These are phyloP conservation scores for Caenorhabditis sulstoni DNA, from an alignment of 2,888 invertebrate species.

Conservation along the genomic window DNA sequence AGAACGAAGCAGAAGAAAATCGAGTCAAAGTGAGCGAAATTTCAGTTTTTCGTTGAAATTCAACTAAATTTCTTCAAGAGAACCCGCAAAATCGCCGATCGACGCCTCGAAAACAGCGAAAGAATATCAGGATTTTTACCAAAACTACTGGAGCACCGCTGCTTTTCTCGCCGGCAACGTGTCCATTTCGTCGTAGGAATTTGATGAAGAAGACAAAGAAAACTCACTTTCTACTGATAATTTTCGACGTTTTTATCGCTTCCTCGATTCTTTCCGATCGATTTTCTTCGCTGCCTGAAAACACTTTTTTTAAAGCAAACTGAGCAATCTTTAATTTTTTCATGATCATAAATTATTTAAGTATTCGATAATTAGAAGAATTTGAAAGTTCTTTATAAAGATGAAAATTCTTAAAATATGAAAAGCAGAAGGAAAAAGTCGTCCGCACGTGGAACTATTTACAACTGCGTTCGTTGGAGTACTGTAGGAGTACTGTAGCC, in stretches of 20 bases:
- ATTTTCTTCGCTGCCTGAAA: no score
- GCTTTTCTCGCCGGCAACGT: conserved; percentile 37
- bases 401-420: no score
- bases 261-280: neutral
- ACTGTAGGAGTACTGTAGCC: no score
- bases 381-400: no score
- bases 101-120: conserved; percentile 7
- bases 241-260: conserved; percentile 24
- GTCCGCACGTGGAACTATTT: no score
- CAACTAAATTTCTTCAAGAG: conserved; percentile 10
- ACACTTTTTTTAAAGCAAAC: no score
- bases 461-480: no score
- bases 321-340: no score
- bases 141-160: conserved; percentile 39
- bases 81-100: conserved; percentile 9
- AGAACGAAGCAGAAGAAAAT: conserved; percentile 71
- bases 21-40: conserved; percentile 15
- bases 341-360: no score
- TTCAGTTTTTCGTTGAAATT: neutral
- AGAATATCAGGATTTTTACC: conserved; percentile 26
- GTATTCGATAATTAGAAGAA: no score
- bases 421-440: no score
- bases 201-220: conserved; percentile 30
- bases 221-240: conserved; percentile 50
- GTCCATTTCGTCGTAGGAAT: conserved; percentile 24